These are phyloP conservation scores for Scomber japonicus DNA, from an alignment of 2,113 vertebrate species.

Conservation along the genomic window DNA sequence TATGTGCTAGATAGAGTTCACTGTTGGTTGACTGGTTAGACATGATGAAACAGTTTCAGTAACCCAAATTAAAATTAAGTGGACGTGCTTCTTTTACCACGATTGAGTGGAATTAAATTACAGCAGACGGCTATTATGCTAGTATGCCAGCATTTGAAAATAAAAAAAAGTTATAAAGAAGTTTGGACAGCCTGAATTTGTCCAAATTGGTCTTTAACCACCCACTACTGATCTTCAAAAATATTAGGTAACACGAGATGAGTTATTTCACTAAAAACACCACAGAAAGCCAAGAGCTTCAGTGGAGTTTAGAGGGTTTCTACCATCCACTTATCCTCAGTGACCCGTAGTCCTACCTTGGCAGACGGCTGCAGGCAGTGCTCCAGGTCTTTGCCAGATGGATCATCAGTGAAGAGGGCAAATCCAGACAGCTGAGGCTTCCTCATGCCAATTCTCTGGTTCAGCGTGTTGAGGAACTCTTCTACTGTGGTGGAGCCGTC, in stretches of 20 bases:
- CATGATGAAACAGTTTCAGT: constrained; percentile 13
- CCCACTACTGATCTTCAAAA: neutral
- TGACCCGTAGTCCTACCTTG: constrained; percentile 81
- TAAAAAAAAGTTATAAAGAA: neutral
- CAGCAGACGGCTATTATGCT: neutral
- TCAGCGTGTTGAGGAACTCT: constrained; percentile 89
- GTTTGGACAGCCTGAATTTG: constrained; percentile 20
- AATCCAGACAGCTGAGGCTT: constrained; percentile 89
- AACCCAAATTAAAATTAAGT: constrained; percentile 14
- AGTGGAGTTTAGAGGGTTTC: neutral
- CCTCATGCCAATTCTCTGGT: constrained; percentile 89
- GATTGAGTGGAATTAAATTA: constrained; percentile 24
- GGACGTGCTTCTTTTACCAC: constrained; percentile 2
- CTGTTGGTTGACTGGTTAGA: neutral
- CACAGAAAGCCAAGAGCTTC: neutral
- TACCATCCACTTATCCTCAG: constrained; percentile 3
- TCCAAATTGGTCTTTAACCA: neutral
- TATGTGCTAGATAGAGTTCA: neutral
- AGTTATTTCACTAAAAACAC: neutral
- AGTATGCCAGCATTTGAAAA: neutral
- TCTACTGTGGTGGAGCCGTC: constrained; percentile 92
- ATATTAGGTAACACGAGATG: constrained; percentile 20
- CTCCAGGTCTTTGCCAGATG: constrained; percentile 89
- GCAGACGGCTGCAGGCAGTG: constrained; percentile 88
- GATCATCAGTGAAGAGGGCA: constrained; percentile 90